These are phyloP conservation scores for Latheticus oryzae DNA, from an alignment of 2,888 invertebrate species.

Conservation along the genomic window DNA sequence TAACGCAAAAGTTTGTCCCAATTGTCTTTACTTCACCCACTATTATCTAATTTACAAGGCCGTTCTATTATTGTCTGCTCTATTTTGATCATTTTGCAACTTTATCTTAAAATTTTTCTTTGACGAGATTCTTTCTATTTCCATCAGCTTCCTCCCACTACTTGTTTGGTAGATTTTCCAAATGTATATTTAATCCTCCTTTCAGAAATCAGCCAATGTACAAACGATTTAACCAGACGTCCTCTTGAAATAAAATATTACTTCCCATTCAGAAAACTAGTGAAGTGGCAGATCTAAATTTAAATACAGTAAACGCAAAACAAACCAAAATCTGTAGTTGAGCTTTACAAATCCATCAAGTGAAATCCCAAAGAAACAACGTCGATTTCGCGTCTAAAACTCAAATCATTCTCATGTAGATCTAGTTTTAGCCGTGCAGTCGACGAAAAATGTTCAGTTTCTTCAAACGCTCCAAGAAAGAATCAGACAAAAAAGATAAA, in stretches of 20 bases:
- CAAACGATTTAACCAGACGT: conserved; percentile 8
- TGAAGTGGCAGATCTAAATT: conserved; percentile 43
- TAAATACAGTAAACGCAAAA: conserved; percentile 43
- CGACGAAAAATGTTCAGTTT: conserved; percentile 58
- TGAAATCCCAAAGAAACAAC: conserved; percentile 28
- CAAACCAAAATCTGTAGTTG: conserved; percentile 45
- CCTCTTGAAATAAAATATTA: conserved; percentile 22
- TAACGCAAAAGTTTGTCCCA: too few relatives aligned
- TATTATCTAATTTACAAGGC: conserved; percentile 36
- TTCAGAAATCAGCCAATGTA: too few relatives aligned
- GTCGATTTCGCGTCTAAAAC: conserved; percentile 2
- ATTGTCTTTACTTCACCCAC: neutral
- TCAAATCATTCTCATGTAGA: neutral
- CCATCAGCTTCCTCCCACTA: conserved; percentile 47
- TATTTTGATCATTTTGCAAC: conserved; percentile 37
- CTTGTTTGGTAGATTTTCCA: conserved; percentile 35
- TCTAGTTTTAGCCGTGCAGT: too few relatives aligned
- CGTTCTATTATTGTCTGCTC: conserved; percentile 42
- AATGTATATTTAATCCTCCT: conserved; percentile 29
- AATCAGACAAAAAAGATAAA: conserved; percentile 48
- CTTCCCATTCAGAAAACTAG: conserved; percentile 18
- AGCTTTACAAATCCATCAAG: conserved; percentile 41
- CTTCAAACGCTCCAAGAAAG: conserved; percentile 60
- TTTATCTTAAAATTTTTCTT: conserved; percentile 34
- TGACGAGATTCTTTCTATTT: conserved; percentile 46